Evolutionary conservation across 2,113 vertebrate genomes (phyloP).

Genomic region (Thunnus maccoyii): DNA sequence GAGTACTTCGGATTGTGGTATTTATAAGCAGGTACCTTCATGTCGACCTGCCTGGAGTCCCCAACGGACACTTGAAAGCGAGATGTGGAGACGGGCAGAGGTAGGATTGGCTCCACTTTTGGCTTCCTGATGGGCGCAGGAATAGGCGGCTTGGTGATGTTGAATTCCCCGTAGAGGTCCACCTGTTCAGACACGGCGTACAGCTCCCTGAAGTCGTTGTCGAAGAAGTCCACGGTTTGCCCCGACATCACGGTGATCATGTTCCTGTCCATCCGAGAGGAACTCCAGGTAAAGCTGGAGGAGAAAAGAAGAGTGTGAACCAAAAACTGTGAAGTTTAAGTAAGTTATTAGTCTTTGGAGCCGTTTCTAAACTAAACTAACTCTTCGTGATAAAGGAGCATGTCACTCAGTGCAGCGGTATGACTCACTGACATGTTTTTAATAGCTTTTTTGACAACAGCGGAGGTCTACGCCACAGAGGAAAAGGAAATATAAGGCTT

Average conservation of each 20-base stretch:
- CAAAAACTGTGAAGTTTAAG: background rate
- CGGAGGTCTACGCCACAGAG: no score
- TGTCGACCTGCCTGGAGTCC: slow-evolving; percentile 62
- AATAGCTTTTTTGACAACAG: no score
- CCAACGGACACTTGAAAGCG: slow-evolving; percentile 81
- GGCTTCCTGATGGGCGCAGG: slow-evolving; percentile 69
- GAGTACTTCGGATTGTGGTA: slow-evolving; percentile 96
- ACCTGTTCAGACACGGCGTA: slow-evolving; percentile 94
- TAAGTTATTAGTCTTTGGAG: no score
- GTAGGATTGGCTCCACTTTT: slow-evolving; percentile 60
- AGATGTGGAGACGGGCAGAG: slow-evolving; percentile 71
- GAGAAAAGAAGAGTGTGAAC: background rate
- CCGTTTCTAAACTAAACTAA: background rate
- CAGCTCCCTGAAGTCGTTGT: slow-evolving; percentile 94
- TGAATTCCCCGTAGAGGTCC: slow-evolving; percentile 89
- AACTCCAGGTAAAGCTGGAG: slow-evolving; percentile 94
- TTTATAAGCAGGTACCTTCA: slow-evolving; percentile 92
- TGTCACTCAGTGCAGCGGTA: no score
- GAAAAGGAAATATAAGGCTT: no score
- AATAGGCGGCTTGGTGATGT: slow-evolving; percentile 77
- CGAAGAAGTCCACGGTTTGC: slow-evolving; percentile 92
- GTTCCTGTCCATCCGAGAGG: slow-evolving; percentile 92
- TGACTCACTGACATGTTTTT: no score
- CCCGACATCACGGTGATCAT: slow-evolving; percentile 92
- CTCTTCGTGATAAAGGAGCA: no score